Evolutionary conservation across 1,140 invertebrate genomes (phyloP).

Genomic region (Druon quercuslanigerum): DNA sequence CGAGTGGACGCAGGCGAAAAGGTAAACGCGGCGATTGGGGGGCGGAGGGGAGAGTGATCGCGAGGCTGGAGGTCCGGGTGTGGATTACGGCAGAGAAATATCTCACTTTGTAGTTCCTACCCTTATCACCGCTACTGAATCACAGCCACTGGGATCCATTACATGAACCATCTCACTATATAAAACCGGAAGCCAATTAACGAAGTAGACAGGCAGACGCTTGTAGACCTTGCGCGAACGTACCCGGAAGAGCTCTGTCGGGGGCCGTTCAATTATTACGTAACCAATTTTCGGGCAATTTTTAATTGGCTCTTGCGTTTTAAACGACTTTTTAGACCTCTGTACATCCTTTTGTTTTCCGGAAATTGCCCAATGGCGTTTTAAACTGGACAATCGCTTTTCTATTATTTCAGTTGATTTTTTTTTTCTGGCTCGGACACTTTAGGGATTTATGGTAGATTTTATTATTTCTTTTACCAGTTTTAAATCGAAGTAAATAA

Average conservation of each 20-base stretch:
- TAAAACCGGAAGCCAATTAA: conserved; percentile 44
- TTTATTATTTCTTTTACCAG: conserved; percentile 3
- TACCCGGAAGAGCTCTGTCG: not conserved
- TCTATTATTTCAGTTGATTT: conserved; percentile 12
- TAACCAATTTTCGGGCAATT: conserved; percentile 24
- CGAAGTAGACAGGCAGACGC: conserved; percentile 27
- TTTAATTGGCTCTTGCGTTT: conserved; percentile 26
- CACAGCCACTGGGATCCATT: conserved; percentile 36
- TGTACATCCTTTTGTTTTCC: conserved; percentile 7
- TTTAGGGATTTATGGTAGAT: conserved; percentile 1
- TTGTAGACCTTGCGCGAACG: not conserved
- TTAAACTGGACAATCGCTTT: conserved; percentile 27
- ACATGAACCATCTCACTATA: conserved; percentile 33
- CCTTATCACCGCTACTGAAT: conserved; percentile 32
- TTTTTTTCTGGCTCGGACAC: not conserved
- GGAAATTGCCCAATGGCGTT: conserved; percentile 24
- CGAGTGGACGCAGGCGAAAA: too few relatives aligned
- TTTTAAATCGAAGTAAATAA: not conserved
- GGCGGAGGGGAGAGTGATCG: not conserved
- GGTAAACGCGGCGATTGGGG: too few relatives aligned
- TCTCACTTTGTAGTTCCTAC: conserved; percentile 31
- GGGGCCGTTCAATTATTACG: conserved; percentile 17
- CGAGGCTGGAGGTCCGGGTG: not conserved
- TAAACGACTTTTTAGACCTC: conserved; percentile 17
- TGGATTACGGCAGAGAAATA: conserved; percentile 1